These are phyloP conservation scores for Chondrilla cf. caribensis DNA, from an alignment of 37 sponge, comb jelly and placozoan species.

Conservation along the genomic window DNA sequence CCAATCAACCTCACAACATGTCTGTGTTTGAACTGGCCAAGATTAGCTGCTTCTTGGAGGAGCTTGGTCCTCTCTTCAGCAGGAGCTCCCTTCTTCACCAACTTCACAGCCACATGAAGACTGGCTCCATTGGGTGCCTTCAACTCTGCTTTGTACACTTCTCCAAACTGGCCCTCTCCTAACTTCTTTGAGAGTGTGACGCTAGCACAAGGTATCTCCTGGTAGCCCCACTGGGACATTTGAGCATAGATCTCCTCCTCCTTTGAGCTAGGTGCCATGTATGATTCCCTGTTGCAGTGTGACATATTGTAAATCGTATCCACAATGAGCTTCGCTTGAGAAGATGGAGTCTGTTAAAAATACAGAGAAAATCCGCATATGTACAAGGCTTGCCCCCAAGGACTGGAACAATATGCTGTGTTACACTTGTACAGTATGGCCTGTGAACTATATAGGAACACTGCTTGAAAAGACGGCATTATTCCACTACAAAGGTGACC, in stretches of 20 bases:
- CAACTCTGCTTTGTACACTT: constrained; percentile 21
- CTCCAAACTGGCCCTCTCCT: constrained; percentile 24
- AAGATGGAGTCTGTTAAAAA: too few species aligned
- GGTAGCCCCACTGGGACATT: not conserved
- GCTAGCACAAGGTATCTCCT: not conserved
- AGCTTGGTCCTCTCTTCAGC: not conserved
- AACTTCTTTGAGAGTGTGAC: not conserved
- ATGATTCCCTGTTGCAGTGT: not conserved
- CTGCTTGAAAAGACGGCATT: too few species aligned
- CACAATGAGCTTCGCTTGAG: not conserved
- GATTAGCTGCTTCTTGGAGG: not conserved
- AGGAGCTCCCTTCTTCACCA: constrained; percentile 15
- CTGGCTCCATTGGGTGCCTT: not conserved
- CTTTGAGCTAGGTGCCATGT: not conserved
- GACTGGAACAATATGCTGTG: too few species aligned
- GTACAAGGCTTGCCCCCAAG: too few species aligned
- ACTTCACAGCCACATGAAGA: constrained; percentile 6
- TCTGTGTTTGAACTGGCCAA: constrained; percentile 25
- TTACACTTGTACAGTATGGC: too few species aligned
- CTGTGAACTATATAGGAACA: too few species aligned
- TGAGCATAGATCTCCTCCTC: constrained; percentile 21
- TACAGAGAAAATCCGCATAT: too few species aligned
- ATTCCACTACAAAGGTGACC: too few species aligned
- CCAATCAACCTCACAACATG: constrained; percentile 13
- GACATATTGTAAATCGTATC: not conserved